Base-by-base conservation (phyloP, 2,888 invertebrate species). In the Agriopis marginaria region DNA sequence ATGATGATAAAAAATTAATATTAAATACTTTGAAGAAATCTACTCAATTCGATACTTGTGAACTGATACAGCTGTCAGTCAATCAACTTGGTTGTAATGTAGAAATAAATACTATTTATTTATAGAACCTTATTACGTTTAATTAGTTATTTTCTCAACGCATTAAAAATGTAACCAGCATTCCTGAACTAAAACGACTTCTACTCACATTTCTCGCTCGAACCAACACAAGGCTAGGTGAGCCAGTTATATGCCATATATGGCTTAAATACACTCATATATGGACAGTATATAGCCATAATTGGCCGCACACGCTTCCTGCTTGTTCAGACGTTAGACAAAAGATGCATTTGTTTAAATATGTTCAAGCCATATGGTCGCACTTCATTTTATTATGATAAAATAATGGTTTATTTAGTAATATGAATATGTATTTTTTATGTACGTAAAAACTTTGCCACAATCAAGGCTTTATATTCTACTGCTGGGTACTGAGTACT, bases 231-330 rank as follows among this genome's bases (percentile, higher is more conserved):
- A 70, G 70, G 70, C 42, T 70, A 56, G 50, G 58, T 50, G 53
- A 60, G 66, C 70, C 55, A 63, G 66, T 70, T 72, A 70, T 63
- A 68, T 23, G 12, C 78, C 76, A 39, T 78, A 71, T 74, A 75
- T 14, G 75, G 78, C 0, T n/a, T 59, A 63, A 59, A 54, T 45
- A 59, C 40, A 14, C 40, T 14, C 66, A 17, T 62, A 66, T 70
- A 70, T 42, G 70, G 70, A 40, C 62, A 40, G 14, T 54, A 63
- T 66, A 60, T 40, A 7, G 12, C 74, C 70, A n/a, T 77, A 74
- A 70, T 72, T 53, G 77, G 74, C 12, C 8, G 56, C 63, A 65
- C 68, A 64, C 62, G 77, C 78, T 78, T 78, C 78, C 78, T 78
- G 70, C 42, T 66, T 32, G 58, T 6, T 58, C 68, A 47, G 61